Evolutionary conservation across 2,113 vertebrate genomes (phyloP).

Genomic region (Glaucomys volans): DNA sequence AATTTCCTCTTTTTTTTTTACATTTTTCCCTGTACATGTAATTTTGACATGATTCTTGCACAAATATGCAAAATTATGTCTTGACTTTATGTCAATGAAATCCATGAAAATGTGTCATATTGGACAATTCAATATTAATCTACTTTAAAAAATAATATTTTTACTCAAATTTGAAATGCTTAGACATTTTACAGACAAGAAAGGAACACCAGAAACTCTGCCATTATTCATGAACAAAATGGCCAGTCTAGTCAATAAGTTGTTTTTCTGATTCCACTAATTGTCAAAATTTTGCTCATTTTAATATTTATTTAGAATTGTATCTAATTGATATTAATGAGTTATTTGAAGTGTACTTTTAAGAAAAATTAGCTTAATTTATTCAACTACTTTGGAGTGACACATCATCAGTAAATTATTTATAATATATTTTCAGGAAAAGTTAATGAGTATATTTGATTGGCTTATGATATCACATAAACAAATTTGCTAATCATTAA

Average conservation of each 20-base stretch:
- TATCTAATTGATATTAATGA: neutral
- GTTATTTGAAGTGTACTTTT: neutral
- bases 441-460: conserved; percentile 12
- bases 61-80: neutral
- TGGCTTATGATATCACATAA: neutral
- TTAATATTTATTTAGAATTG: neutral
- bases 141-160: neutral
- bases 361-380: neutral
- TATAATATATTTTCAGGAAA: conserved; percentile 1
- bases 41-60: neutral
- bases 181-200: neutral
- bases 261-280: neutral
- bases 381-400: neutral
- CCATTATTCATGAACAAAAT: neutral
- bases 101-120: neutral
- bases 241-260: neutral
- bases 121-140: neutral
- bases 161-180: neutral
- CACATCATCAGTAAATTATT: neutral
- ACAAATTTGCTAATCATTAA: conserved; percentile 14
- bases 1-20: neutral
- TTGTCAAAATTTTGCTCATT: neutral
- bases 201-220: neutral
- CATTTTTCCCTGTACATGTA: neutral
- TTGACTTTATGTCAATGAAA: neutral